Evolutionary conservation across 2,888 invertebrate genomes (phyloP), one percentile per base, ranked within the genome.

Genomic region (Epinotia nisella): DNA sequence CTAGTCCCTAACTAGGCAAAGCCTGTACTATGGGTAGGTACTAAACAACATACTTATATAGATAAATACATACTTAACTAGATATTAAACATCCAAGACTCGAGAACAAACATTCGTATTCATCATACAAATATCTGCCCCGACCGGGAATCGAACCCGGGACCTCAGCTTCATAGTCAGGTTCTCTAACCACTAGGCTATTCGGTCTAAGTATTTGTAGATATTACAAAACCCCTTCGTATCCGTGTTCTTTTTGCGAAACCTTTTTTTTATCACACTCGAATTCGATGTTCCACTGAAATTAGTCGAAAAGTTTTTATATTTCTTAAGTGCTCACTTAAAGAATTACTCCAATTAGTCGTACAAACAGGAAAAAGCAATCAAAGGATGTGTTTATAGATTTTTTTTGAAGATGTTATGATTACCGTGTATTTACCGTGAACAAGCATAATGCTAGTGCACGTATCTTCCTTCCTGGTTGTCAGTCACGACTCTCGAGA

Each of bases 401-500:
- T 45, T n/a, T 7, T 49, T n/a, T n/a, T n/a, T 49, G n/a, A 45
- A 4, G 4, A 4, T 45, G 2, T 15, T 45, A 45, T 45, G 15
- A 10, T 59, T 29, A 60, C 15, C 39, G 60, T 45, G 3, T 60
- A 41, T 61, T 61, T 61, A 45, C 21, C 21, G 3, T 39, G 59
- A 24, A 15, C 61, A 19, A 15, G 13, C 60, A 15, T 21, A 15
- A 39, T 3, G 2, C 39, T 2, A 15, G 15, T 49, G 49, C 49
- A 49, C 4, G 49, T 45, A 7, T 21, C 45, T 61, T 61, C 45
- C 45, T 61, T 61, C 45, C 45, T 61, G 45, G 45, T 24, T 9
- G 21, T 21, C 15, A 15, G 21, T 45, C 61, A 45, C 61, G 61
- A 61, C 45, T 41, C 11, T 1, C 2, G 17, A 60, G 24, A 60